phyloP scores from a whole-genome alignment of 2,797 vertebrate species.

The Adelosebastes latens region DNA sequence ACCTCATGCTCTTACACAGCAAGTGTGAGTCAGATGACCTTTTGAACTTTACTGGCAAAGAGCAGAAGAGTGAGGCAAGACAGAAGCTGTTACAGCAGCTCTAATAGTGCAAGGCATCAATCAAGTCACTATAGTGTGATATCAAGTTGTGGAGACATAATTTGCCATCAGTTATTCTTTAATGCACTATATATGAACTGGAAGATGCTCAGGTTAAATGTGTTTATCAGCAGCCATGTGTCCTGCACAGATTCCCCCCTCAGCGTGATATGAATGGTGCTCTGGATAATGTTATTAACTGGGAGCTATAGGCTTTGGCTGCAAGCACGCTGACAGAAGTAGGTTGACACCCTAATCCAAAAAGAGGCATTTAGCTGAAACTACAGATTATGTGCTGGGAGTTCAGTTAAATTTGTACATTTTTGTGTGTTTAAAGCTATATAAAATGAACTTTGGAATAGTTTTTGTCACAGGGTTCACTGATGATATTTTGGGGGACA shows the following conservation, averaged over 20 bases:
- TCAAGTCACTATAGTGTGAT: neutral
- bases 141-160: conserved; percentile 3
- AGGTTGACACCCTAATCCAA: conserved; percentile 3
- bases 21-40: neutral
- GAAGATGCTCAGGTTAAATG: neutral
- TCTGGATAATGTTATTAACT: conserved; percentile 10
- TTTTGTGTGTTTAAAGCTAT: neutral
- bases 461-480: neutral
- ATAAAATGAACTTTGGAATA: neutral
- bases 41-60: conserved; percentile 17
- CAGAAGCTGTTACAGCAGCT: neutral
- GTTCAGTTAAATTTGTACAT: neutral
- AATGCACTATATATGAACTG: neutral
- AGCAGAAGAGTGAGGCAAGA: neutral
- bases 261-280: neutral
- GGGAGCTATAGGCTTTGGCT: neutral
- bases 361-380: neutral
- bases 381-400: neutral
- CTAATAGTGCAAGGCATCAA: neutral
- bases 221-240: neutral
- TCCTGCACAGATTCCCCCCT: neutral
- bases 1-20: conserved; percentile 1
- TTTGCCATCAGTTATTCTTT: neutral
- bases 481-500: neutral
- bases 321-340: neutral